These are phyloP conservation scores for Holacanthus passer DNA, from an alignment of 2,113 vertebrate species.

Conservation along the genomic window DNA sequence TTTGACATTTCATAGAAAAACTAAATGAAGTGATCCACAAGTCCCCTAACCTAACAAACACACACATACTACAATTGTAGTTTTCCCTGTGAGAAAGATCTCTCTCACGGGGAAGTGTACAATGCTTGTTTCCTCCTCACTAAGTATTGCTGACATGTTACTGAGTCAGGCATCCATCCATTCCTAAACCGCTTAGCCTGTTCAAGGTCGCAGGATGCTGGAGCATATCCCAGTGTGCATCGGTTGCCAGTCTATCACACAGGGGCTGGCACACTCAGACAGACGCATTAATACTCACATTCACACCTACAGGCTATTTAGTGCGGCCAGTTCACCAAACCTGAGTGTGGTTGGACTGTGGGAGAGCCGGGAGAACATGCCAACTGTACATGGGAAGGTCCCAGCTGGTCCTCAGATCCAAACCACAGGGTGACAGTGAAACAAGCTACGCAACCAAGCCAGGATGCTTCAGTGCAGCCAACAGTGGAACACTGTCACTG, in stretches of 20 bases:
- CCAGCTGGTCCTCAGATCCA: neutral
- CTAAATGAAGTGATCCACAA: neutral
- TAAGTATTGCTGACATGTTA: constrained; percentile 29
- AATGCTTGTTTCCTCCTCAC: constrained; percentile 16
- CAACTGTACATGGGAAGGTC: constrained; percentile 30
- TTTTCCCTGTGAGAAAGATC: too few relatives aligned
- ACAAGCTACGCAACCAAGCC: neutral
- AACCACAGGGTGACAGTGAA: constrained; percentile 6
- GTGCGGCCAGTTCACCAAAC: constrained; percentile 14
- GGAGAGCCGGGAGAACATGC: constrained; percentile 20
- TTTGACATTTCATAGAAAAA: neutral
- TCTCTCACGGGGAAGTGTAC: constrained; percentile 4
- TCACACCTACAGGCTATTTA: constrained; percentile 43
- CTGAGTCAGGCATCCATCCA: constrained; percentile 38
- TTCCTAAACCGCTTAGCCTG: constrained; percentile 51
- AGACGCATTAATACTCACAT: constrained; percentile 29
- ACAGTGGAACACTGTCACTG: neutral
- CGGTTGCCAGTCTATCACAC: constrained; percentile 48
- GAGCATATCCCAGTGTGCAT: constrained; percentile 49
- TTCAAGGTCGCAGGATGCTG: constrained; percentile 52
- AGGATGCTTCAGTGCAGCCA: neutral
- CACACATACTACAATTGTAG: too few relatives aligned
- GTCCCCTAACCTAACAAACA: neutral
- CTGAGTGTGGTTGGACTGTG: constrained; percentile 28
- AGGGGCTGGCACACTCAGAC: constrained; percentile 31